Conservation (phyloP, 2,888 invertebrate genomes). For the Agriopis aurantiaria region DNA sequence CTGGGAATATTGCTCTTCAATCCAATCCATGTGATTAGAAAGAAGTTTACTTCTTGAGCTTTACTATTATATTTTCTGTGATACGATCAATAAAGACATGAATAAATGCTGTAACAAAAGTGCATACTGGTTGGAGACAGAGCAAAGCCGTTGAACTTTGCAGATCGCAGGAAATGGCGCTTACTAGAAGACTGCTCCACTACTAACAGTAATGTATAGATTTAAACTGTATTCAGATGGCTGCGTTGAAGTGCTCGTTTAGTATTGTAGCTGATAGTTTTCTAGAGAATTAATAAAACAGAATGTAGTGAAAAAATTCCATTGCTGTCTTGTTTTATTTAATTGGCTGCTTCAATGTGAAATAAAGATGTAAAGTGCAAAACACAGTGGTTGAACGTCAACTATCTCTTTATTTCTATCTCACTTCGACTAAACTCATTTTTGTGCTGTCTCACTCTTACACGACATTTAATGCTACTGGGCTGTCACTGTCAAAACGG, state of each 20-base stretch:
- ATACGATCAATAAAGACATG: conserved; percentile 27
- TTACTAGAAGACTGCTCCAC: conserved; percentile 39
- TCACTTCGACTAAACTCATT: too few species aligned
- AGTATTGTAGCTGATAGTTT: conserved; percentile 9
- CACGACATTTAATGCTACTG: too few species aligned
- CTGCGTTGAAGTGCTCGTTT: conserved; percentile 6
- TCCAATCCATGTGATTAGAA: background rate
- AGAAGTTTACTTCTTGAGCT: background rate
- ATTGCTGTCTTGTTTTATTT: background rate
- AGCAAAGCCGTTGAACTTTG: conserved; percentile 52
- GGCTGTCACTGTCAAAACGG: too few species aligned
- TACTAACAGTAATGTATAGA: conserved; percentile 27
- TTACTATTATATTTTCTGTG: background rate
- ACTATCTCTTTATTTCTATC: too few species aligned
- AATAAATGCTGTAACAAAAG: conserved; percentile 36
- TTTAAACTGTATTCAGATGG: conserved; percentile 28
- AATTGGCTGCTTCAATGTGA: too few species aligned
- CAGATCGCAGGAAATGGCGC: conserved; percentile 49
- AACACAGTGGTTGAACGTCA: too few species aligned
- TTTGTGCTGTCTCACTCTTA: too few species aligned
- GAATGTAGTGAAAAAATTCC: too few species aligned
- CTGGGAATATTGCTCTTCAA: too few species aligned
- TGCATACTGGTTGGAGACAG: conserved; percentile 46
- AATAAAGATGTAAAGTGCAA: too few species aligned
- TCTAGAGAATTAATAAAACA: background rate